Conservation (phyloP, 2,888 invertebrate species). For the Tethea ocularis region DNA sequence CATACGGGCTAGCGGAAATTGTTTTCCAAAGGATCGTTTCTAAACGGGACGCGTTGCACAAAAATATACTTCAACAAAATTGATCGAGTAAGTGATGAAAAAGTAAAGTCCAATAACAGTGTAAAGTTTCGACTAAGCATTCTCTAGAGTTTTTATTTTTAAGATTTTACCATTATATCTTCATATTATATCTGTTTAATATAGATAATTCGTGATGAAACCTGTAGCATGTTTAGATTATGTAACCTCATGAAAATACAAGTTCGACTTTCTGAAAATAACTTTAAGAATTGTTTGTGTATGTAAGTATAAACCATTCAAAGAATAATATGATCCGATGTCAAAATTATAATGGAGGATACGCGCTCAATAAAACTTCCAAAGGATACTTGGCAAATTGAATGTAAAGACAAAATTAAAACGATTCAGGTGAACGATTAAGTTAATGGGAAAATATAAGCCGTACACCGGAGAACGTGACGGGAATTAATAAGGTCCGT, state of each 20-base stretch:
- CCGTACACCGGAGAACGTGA: constrained; percentile 36
- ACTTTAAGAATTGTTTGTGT: too few relatives aligned
- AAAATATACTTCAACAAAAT: constrained; percentile 3
- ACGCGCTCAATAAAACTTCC: constrained; percentile 1
- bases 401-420: constrained; percentile 51
- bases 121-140: background rate
- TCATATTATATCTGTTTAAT: too few relatives aligned
- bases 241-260: too few relatives aligned
- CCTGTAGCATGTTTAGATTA: too few relatives aligned
- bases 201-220: too few relatives aligned
- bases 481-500: constrained; percentile 43
- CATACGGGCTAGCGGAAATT: constrained; percentile 58
- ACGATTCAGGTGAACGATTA: constrained; percentile 48
- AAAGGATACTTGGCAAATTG: constrained; percentile 17
- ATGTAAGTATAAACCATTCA: too few relatives aligned
- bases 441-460: constrained; percentile 53
- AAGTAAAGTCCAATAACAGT: background rate
- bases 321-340: too few relatives aligned
- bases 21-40: constrained; percentile 64
- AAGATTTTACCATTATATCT: too few relatives aligned
- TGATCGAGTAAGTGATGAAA: background rate
- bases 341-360: too few relatives aligned
- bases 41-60: constrained; percentile 19
- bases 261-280: too few relatives aligned
- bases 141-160: too few relatives aligned